These are phyloP conservation scores for Zaprionus ghesquierei DNA, from an alignment of 1,140 invertebrate genomes.

Conservation along the genomic window DNA sequence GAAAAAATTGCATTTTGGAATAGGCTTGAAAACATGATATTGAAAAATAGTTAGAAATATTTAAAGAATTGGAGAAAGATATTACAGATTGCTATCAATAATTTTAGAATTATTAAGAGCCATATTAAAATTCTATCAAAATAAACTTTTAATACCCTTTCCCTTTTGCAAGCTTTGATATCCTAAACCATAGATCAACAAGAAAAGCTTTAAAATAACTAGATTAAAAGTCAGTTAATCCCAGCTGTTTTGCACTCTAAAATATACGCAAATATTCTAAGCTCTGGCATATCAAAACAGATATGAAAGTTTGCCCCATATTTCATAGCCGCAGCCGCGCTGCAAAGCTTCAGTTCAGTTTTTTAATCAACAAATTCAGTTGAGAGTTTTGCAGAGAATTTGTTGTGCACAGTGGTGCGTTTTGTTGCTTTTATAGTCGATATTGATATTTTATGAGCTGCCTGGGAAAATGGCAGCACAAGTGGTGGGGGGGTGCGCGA, in stretches of 20 bases:
- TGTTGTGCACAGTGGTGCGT: slow-evolving; percentile 1
- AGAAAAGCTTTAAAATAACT: background rate
- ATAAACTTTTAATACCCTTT: no score
- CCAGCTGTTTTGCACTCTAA: background rate
- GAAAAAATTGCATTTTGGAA: no score
- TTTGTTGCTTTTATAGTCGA: slow-evolving; percentile 13
- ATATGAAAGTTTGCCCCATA: background rate
- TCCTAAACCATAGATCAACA: no score
- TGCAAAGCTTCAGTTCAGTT: background rate
- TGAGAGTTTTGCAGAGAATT: background rate
- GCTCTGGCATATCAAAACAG: background rate
- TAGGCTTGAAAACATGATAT: no score
- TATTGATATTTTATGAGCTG: slow-evolving; percentile 39
- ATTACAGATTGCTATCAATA: no score
- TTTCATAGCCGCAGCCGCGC: background rate
- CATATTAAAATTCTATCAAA: no score
- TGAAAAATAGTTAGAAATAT: no score
- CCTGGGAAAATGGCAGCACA: background rate
- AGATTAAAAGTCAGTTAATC: background rate
- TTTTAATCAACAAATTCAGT: background rate
- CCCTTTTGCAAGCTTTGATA: no score
- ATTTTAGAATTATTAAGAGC: no score
- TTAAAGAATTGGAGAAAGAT: no score
- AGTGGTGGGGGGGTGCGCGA: background rate
- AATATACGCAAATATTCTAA: background rate